These are phyloP conservation scores for Cepphus grylle DNA, from an alignment of 2,113 vertebrate genomes.

Conservation along the genomic window DNA sequence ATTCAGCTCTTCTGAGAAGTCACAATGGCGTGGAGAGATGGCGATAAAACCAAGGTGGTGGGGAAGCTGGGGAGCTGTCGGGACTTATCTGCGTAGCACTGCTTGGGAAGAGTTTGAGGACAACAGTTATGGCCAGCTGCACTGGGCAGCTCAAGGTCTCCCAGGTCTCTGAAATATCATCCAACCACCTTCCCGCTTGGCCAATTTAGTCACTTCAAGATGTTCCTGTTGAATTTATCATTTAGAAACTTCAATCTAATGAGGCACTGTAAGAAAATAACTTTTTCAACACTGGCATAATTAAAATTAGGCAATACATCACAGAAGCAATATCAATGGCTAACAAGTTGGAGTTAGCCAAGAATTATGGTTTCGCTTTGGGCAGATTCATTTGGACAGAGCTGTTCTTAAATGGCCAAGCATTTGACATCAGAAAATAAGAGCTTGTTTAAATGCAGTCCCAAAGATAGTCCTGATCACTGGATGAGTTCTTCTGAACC, in stretches of 20 bases:
- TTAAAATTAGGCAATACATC: slow-evolving; percentile 27
- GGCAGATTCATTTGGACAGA: neutral
- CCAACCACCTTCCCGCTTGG: neutral
- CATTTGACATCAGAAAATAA: neutral
- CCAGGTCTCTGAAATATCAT: neutral
- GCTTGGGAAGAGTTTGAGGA: neutral
- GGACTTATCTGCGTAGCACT: neutral
- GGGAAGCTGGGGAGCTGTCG: neutral
- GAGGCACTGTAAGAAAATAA: neutral
- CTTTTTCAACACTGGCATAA: neutral
- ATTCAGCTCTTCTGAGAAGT: neutral
- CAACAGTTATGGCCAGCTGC: neutral
- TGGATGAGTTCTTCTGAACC: neutral
- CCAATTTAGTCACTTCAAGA: neutral
- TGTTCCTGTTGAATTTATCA: neutral
- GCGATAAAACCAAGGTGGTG: neutral
- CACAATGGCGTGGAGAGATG: neutral
- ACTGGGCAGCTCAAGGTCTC: neutral
- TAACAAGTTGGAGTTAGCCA: neutral
- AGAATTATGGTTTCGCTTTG: neutral
- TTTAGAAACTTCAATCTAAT: neutral
- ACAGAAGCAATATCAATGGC: slow-evolving; percentile 6
- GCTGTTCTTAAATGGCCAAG: neutral
- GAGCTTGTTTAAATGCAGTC: neutral
- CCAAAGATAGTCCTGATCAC: neutral